Evolutionary conservation across 92 coral and sea anemone species (phyloP).

Genomic region (Parazoanthus swiftii): DNA sequence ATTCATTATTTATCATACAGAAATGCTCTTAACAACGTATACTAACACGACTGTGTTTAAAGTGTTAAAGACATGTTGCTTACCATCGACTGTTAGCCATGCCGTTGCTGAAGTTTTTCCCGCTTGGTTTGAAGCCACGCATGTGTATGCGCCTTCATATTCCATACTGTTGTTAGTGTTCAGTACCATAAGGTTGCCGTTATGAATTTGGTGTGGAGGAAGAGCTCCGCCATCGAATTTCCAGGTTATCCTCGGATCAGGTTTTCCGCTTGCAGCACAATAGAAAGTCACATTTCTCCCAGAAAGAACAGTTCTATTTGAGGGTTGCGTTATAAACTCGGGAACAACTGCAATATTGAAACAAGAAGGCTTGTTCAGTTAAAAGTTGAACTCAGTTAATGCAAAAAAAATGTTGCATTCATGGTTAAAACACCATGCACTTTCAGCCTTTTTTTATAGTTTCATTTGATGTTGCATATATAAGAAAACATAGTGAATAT

Average conservation of each 20-base stretch:
- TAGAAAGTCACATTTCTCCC: slow-evolving; percentile 4
- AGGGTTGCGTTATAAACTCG: neutral
- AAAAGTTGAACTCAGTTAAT: too few relatives aligned
- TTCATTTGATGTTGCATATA: too few relatives aligned
- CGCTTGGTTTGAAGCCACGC: slow-evolving; percentile 2
- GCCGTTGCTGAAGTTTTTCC: slow-evolving; percentile 5
- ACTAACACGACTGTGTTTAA: too few relatives aligned
- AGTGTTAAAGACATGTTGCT: neutral
- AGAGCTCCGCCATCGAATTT: neutral
- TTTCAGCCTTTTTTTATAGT: too few relatives aligned
- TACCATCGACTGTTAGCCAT: slow-evolving; percentile 29
- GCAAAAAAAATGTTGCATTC: too few relatives aligned
- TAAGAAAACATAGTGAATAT: too few relatives aligned
- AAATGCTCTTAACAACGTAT: too few relatives aligned
- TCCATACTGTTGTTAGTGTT: slow-evolving; percentile 7
- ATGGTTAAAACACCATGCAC: too few relatives aligned
- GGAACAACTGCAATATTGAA: neutral
- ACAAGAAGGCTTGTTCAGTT: neutral
- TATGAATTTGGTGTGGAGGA: neutral
- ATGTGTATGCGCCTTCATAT: slow-evolving; percentile 19
- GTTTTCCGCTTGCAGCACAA: slow-evolving; percentile 2
- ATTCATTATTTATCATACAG: too few relatives aligned
- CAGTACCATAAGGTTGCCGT: neutral
- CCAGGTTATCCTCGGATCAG: neutral
- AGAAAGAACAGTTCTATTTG: neutral